These are phyloP conservation scores for Epirrita christyi DNA, from an alignment of 2,888 invertebrate genomes.

Conservation along the genomic window DNA sequence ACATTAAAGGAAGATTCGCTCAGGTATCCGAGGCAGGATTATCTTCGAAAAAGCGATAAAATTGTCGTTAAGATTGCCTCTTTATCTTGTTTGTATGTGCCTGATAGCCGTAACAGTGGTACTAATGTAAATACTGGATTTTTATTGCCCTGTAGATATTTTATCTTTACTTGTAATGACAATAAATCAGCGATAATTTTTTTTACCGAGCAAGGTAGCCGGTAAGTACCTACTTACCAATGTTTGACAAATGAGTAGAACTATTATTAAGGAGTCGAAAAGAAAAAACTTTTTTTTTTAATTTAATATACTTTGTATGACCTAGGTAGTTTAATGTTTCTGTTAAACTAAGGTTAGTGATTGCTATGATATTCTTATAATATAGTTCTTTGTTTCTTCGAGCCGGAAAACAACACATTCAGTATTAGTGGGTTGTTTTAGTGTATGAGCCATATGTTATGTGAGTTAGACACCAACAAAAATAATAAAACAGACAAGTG, in stretches of 20 bases:
- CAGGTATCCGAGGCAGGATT: slow-evolving; percentile 43
- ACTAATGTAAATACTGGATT: slow-evolving; percentile 68
- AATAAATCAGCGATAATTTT: slow-evolving; percentile 52
- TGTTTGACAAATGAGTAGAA: neutral
- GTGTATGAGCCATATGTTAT: no score
- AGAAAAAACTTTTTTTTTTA: no score
- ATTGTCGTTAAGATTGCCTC: slow-evolving; percentile 72
- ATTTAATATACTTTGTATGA: no score
- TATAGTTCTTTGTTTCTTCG: no score
- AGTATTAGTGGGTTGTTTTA: no score
- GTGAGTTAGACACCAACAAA: no score
- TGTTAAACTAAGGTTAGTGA: no score
- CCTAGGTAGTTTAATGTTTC: no score
- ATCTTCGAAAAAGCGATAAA: slow-evolving; percentile 69
- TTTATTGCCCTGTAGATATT: slow-evolving; percentile 59
- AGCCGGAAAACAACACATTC: no score
- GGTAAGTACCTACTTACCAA: slow-evolving; percentile 7
- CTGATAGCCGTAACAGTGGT: slow-evolving; percentile 65
- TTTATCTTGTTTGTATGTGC: slow-evolving; percentile 68
- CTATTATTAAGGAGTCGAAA: neutral
- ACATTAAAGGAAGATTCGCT: slow-evolving; percentile 32
- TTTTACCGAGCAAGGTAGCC: slow-evolving; percentile 35
- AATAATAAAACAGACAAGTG: no score
- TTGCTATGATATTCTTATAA: no score
- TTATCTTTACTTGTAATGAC: slow-evolving; percentile 54